A percentile compares a stretch with the other conserved stretches of the same genome.
phyloP scores from a whole-genome alignment of 2,113 vertebrate genomes.

The Lamprologus sp. region DNA sequence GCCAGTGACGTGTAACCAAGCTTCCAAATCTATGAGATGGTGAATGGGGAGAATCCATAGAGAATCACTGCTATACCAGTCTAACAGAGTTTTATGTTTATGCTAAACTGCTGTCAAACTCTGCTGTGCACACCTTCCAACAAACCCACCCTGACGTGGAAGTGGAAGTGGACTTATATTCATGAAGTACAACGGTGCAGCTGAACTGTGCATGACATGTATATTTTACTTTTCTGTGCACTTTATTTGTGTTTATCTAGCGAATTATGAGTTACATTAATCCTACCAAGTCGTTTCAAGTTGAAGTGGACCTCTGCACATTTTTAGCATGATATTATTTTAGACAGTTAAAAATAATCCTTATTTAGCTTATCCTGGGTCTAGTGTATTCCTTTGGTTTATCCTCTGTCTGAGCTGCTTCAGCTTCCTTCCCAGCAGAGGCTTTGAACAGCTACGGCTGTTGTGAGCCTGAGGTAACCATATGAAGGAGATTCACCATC shows the following conservation, averaged over 20 bases:
- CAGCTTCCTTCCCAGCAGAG: background rate
- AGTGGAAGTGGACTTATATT: background rate
- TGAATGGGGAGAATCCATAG: background rate
- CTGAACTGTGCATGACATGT: background rate
- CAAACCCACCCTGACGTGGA: background rate
- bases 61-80: background rate
- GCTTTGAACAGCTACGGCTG: background rate
- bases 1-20: background rate
- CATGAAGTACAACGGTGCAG: background rate
- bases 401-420: background rate
- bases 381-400: background rate
- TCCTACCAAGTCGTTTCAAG: background rate
- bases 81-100: background rate
- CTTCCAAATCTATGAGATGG: background rate
- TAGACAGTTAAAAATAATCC: background rate
- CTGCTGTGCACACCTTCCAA: background rate
- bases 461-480: background rate
- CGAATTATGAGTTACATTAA: background rate
- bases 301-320: background rate
- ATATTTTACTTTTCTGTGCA: background rate
- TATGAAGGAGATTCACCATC: background rate
- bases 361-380: background rate
- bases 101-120: background rate
- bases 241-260: background rate
- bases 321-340: background rate